phyloP scores from a whole-genome alignment of 2,888 invertebrate species.

The Ashinkailepas kermadecensis region DNA sequence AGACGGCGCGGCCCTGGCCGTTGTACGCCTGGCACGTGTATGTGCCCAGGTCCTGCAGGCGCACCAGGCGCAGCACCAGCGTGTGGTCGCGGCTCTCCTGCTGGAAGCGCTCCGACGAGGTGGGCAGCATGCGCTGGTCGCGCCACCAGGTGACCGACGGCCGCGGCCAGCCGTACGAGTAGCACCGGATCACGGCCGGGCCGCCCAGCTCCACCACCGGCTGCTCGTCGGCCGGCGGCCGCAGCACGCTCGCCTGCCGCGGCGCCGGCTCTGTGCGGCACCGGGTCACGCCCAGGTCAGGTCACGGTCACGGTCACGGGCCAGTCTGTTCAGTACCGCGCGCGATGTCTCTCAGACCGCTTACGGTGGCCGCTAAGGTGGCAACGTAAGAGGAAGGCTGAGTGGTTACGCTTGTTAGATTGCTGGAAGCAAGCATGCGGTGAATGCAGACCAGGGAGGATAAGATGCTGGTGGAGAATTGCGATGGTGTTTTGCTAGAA shows the following conservation, averaged over 20 bases:
- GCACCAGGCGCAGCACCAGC: conserved; percentile 63
- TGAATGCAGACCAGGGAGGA: too few relatives aligned
- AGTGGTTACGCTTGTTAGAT: too few relatives aligned
- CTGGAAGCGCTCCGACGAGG: conserved; percentile 59
- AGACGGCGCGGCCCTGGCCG: conserved; percentile 64
- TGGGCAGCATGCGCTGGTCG: conserved; percentile 64
- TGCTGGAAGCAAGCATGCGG: too few relatives aligned
- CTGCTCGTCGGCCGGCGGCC: conserved; percentile 53
- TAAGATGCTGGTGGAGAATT: too few relatives aligned
- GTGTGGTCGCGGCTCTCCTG: conserved; percentile 60
- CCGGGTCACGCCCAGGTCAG: too few relatives aligned
- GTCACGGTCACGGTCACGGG: too few relatives aligned
- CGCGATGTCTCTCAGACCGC: too few relatives aligned
- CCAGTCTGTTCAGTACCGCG: too few relatives aligned
- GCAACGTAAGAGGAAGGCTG: too few relatives aligned
- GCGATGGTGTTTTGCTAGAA: too few relatives aligned
- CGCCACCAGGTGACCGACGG: conserved; percentile 80
- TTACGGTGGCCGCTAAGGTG: too few relatives aligned
- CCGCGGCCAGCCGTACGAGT: conserved; percentile 70
- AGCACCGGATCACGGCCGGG: conserved; percentile 65
- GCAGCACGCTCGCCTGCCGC: conserved; percentile 54
- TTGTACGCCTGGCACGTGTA: conserved; percentile 89
- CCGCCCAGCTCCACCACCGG: conserved; percentile 63
- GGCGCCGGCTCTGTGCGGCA: conserved; percentile 50
- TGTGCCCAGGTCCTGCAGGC: conserved; percentile 64